Conservation (phyloP, 2,113 vertebrate species). For the Monopterus albus region DNA sequence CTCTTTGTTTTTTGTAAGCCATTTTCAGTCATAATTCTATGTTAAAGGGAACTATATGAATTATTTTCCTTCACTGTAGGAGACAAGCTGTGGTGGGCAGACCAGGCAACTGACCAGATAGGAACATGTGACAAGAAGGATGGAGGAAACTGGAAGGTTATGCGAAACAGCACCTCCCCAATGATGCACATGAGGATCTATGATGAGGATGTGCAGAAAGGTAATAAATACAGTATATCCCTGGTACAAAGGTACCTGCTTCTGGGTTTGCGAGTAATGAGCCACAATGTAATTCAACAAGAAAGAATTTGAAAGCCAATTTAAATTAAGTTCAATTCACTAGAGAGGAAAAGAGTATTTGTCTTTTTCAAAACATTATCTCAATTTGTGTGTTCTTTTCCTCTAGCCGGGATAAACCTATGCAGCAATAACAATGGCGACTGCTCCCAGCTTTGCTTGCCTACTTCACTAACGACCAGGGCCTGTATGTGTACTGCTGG, state of each 20-base stretch:
- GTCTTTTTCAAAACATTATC: no score
- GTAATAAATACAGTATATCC: constrained; percentile 42
- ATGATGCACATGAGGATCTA: constrained; percentile 99
- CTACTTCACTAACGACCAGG: constrained; percentile 88
- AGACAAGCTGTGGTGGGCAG: constrained; percentile 96
- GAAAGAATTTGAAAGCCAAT: no score
- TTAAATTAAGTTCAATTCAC: no score
- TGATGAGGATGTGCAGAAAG: constrained; percentile 88
- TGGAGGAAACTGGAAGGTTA: constrained; percentile 84
- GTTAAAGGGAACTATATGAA: background rate
- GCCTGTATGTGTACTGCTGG: constrained; percentile 97
- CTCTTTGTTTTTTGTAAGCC: background rate
- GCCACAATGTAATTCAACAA: no score
- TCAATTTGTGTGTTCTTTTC: background rate
- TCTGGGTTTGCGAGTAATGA: background rate
- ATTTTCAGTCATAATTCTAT: background rate
- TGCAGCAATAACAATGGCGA: constrained; percentile 95
- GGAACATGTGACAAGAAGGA: constrained; percentile 94
- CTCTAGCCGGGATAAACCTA: constrained; percentile 84
- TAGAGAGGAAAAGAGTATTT: no score
- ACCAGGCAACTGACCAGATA: constrained; percentile 93
- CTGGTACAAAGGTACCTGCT: no score
- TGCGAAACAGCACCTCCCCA: constrained; percentile 92
- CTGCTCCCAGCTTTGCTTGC: constrained; percentile 96
- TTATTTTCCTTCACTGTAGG: constrained; percentile 74